phyloP scores from a whole-genome alignment of 2,888 invertebrate species.

The Macroteleia sp. region DNA sequence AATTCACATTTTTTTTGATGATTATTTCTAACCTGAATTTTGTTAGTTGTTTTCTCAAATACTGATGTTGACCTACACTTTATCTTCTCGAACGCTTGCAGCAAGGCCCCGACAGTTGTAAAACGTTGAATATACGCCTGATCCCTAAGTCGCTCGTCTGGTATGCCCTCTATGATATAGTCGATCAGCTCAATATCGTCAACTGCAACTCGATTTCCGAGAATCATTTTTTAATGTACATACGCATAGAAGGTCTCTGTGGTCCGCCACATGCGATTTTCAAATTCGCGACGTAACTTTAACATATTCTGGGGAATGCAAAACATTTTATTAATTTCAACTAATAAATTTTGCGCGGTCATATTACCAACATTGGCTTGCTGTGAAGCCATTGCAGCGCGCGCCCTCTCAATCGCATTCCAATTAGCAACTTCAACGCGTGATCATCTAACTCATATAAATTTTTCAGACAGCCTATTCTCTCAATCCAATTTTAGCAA shows the following conservation, averaged over 20 bases:
- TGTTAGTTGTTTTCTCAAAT: too few species aligned
- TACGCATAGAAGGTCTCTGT: background rate
- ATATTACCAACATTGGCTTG: background rate
- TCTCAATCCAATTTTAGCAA: background rate
- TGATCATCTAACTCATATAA: background rate
- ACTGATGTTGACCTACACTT: too few species aligned
- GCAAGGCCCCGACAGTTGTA: too few species aligned
- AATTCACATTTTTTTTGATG: too few species aligned
- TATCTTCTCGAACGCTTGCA: too few species aligned
- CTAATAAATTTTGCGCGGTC: background rate
- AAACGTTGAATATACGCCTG: too few species aligned
- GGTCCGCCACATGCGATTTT: background rate
- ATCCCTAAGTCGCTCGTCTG: too few species aligned
- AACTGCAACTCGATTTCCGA: background rate
- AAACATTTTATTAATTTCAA: background rate
- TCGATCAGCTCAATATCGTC: too few species aligned
- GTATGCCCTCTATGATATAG: too few species aligned
- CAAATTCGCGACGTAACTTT: background rate
- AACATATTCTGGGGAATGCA: background rate
- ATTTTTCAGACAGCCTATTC: background rate
- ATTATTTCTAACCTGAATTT: too few species aligned
- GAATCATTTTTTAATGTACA: background rate
- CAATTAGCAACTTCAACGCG: background rate
- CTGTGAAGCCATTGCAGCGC: too few species aligned
- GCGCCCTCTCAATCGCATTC: background rate